phyloP scores from a whole-genome alignment of 1,140 invertebrate species.

The Neodiprion virginianus region DNA sequence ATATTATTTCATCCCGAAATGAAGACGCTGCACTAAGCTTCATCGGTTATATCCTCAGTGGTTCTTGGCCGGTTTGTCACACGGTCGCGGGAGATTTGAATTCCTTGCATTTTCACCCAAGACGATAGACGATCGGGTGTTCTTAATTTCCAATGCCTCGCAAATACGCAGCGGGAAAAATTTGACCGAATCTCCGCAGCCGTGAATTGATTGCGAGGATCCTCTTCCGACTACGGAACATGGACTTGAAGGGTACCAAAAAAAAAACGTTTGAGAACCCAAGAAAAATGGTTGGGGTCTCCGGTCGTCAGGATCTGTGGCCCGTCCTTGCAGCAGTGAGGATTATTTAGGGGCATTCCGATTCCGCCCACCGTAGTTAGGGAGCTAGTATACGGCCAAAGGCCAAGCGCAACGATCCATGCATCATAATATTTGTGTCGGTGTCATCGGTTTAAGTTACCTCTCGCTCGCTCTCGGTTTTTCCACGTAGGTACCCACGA shows the following conservation, averaged over 20 bases:
- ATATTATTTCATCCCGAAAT: slow-evolving; percentile 6
- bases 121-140: not conserved
- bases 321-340: slow-evolving; percentile 24
- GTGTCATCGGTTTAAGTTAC: slow-evolving; percentile 48
- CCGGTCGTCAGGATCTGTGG: slow-evolving; percentile 8
- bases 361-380: slow-evolving; percentile 13
- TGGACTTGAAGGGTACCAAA: slow-evolving; percentile 32
- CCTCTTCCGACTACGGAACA: slow-evolving; percentile 27
- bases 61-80: not conserved
- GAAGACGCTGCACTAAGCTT: not conserved
- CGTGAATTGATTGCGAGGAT: slow-evolving; percentile 17
- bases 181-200: too few relatives aligned
- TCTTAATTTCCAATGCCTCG: not conserved
- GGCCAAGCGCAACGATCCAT: slow-evolving; percentile 39
- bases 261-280: slow-evolving; percentile 33
- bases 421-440: slow-evolving; percentile 53
- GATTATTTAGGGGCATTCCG: slow-evolving; percentile 47
- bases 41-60: not conserved
- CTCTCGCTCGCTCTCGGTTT: slow-evolving; percentile 25
- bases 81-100: not conserved
- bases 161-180: too few relatives aligned
- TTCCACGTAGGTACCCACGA: not conserved
- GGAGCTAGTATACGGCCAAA: not conserved
- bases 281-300: slow-evolving; percentile 28
- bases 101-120: not conserved